Evolutionary conservation across 2,113 vertebrate species (phyloP).

Genomic region (Psephotus haematonotus): DNA sequence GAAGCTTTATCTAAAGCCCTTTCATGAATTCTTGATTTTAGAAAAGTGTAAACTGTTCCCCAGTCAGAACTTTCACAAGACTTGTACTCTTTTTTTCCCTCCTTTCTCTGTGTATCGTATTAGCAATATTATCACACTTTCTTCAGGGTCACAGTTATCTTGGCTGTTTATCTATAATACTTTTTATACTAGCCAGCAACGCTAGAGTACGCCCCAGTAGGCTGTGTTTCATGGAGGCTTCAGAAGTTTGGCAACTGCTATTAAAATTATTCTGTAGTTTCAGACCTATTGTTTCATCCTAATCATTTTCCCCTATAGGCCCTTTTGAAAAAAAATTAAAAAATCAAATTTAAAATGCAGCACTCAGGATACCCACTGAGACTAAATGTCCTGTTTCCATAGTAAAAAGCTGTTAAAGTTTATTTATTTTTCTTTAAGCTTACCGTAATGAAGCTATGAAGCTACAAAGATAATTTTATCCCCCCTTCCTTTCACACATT

Average conservation of each 20-base stretch:
- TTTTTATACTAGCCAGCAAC: not conserved
- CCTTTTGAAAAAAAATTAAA: not conserved
- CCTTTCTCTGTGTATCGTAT: not conserved
- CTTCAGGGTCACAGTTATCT: not conserved
- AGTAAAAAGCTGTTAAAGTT: conserved; percentile 40
- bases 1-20: not conserved
- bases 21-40: not conserved
- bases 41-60: not conserved
- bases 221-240: not conserved
- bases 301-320: not conserved
- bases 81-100: not conserved
- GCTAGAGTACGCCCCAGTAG: not conserved
- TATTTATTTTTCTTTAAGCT: conserved; percentile 56
- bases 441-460: conserved; percentile 16
- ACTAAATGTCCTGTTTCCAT: conserved; percentile 49
- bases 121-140: not conserved
- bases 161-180: not conserved
- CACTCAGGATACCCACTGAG: conserved; percentile 38
- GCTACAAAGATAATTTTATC: conserved; percentile 10
- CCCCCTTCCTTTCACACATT: not conserved
- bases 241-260: conserved; percentile 14
- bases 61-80: not conserved
- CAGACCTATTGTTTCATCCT: conserved; percentile 43
- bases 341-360: not conserved
- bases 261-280: conserved; percentile 39